Conservation (phyloP, 2,797 vertebrate genomes). For the Rhinoraja longicauda region DNA sequence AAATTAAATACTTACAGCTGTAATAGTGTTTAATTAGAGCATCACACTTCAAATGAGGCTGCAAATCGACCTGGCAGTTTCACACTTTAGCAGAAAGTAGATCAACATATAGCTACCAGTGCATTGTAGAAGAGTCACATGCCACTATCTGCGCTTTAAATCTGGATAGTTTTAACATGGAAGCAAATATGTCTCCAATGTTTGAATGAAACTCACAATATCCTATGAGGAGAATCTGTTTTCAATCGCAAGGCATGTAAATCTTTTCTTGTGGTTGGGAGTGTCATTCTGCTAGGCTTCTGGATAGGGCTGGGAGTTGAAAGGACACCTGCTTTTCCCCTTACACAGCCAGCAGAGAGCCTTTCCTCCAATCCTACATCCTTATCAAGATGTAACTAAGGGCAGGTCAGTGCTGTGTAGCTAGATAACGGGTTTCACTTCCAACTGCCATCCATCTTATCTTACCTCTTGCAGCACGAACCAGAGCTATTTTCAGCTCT, state of each 20-base stretch:
- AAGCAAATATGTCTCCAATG: background rate
- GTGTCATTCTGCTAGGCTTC: conserved; percentile 10
- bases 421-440: conserved; percentile 63
- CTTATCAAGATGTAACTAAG: conserved; percentile 65
- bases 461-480: conserved; percentile 60
- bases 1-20: background rate
- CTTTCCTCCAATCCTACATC: conserved; percentile 48
- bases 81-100: background rate
- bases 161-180: background rate
- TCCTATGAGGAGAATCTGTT: conserved; percentile 9
- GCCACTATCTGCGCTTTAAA: background rate
- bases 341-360: conserved; percentile 40
- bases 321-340: conserved; percentile 28
- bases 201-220: background rate
- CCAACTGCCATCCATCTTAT: conserved; percentile 64
- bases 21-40: background rate
- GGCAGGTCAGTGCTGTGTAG: conserved; percentile 59
- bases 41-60: background rate
- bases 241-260: conserved; percentile 19
- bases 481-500: conserved; percentile 54
- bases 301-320: background rate
- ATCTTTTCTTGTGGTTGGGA: conserved; percentile 31
- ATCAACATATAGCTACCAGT: background rate
- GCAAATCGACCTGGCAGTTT: background rate
- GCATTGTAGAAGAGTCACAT: background rate